These are phyloP conservation scores for Lepidurus couesii DNA, from an alignment of 1,140 invertebrate species.

Conservation along the genomic window DNA sequence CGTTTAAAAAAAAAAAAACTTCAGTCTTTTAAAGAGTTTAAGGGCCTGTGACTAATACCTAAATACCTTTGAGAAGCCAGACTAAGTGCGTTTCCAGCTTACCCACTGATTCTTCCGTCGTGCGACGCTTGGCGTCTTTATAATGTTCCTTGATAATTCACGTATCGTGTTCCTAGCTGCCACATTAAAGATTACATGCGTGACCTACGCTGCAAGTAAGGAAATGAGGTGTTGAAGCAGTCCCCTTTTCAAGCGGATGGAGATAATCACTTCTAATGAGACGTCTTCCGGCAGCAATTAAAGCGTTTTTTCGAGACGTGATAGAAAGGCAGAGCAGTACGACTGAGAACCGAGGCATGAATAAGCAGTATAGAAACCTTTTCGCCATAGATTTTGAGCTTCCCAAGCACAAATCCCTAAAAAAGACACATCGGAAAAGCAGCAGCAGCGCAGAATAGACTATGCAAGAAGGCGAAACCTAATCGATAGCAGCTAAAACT, in stretches of 20 bases:
- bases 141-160: too few relatives aligned
- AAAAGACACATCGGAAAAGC: background rate
- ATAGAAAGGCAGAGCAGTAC: background rate
- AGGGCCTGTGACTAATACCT: too few relatives aligned
- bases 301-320: background rate
- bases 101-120: too few relatives aligned
- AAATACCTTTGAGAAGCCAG: too few relatives aligned
- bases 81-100: too few relatives aligned
- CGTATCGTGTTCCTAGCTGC: too few relatives aligned
- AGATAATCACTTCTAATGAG: constrained; percentile 10
- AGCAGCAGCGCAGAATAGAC: background rate
- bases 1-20: too few relatives aligned
- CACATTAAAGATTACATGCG: background rate
- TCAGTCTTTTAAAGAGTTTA: too few relatives aligned
- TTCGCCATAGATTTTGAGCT: too few relatives aligned
- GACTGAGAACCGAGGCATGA: background rate
- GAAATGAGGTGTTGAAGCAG: constrained; percentile 6
- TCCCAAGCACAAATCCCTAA: too few relatives aligned
- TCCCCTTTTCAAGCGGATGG: background rate
- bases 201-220: background rate
- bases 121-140: too few relatives aligned
- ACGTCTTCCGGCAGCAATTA: constrained; percentile 5
- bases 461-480: background rate
- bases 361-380: background rate
- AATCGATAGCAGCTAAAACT: constrained; percentile 22